Conservation (phyloP, 2,113 vertebrate species). For the Pimephales promelas region DNA sequence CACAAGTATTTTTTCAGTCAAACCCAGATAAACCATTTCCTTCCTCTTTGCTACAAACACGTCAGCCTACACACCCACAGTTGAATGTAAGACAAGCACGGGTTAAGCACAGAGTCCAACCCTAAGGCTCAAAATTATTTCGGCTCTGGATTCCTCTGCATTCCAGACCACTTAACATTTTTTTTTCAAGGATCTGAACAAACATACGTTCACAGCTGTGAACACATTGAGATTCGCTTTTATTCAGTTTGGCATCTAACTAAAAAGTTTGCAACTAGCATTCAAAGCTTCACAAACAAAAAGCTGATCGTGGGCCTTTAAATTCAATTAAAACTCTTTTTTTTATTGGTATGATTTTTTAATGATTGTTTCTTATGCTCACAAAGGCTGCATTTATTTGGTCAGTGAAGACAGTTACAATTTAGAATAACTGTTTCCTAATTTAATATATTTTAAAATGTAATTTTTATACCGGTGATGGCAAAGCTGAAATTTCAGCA, state of each 20-base stretch:
- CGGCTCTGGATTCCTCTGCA: conserved; percentile 2
- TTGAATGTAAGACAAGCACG: neutral
- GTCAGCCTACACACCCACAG: conserved; percentile 9
- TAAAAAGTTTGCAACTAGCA: neutral
- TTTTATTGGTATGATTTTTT: neutral
- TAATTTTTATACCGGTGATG: neutral
- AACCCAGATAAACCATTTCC: conserved; percentile 13
- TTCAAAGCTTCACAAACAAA: neutral
- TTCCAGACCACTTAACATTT: conserved; percentile 20
- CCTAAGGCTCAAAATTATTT: conserved; percentile 35
- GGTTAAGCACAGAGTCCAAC: neutral
- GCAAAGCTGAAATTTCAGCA: neutral
- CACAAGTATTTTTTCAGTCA: neutral
- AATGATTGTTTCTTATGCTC: neutral
- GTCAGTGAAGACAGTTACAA: neutral
- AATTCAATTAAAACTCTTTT: neutral
- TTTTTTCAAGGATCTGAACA: conserved; percentile 5
- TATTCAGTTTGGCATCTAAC: neutral
- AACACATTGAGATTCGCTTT: neutral
- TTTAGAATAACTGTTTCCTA: neutral
- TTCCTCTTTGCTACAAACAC: conserved; percentile 25
- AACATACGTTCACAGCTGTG: conserved; percentile 7
- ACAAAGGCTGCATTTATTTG: neutral
- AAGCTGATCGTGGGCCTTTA: neutral
- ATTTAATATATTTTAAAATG: neutral